A percentile compares a stretch with the other conserved stretches of the same genome.
These are phyloP conservation scores for Papilio glaucus DNA, from an alignment of 1,140 invertebrate genomes.

Conservation along the genomic window DNA sequence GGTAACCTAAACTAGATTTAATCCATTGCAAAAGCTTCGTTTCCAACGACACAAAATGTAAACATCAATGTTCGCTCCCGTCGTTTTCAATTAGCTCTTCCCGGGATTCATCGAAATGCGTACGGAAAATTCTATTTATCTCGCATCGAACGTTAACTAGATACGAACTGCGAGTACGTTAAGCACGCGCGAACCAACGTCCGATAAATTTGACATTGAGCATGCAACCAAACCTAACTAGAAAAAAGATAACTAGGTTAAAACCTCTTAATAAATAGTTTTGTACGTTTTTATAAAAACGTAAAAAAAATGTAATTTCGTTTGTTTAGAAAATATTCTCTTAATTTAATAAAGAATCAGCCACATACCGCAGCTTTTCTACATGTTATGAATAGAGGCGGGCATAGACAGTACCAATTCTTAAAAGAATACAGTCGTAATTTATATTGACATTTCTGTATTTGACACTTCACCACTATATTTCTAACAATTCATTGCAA, in stretches of 20 bases:
- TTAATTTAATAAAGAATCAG: too few relatives aligned
- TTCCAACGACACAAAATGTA: constrained; percentile 1
- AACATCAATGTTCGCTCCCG: neutral
- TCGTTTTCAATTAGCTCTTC: neutral
- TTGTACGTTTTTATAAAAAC: neutral
- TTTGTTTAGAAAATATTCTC: too few relatives aligned
- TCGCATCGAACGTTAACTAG: constrained; percentile 5
- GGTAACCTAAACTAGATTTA: neutral
- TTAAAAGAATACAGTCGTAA: too few relatives aligned
- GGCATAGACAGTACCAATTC: too few relatives aligned
- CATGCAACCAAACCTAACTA: neutral
- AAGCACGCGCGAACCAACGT: neutral
- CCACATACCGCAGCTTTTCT: too few relatives aligned
- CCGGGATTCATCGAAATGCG: constrained; percentile 3
- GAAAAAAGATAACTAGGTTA: too few relatives aligned
- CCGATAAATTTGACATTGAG: neutral
- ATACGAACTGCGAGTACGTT: neutral
- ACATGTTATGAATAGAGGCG: too few relatives aligned
- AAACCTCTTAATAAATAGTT: neutral
- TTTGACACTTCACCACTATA: too few relatives aligned
- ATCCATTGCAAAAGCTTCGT: neutral
- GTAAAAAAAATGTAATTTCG: too few relatives aligned
- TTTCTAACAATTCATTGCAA: too few relatives aligned
- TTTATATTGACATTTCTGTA: too few relatives aligned
- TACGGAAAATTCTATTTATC: constrained; percentile 14